Conservation (phyloP, 2,113 vertebrate genomes). For the Pimephales promelas region DNA sequence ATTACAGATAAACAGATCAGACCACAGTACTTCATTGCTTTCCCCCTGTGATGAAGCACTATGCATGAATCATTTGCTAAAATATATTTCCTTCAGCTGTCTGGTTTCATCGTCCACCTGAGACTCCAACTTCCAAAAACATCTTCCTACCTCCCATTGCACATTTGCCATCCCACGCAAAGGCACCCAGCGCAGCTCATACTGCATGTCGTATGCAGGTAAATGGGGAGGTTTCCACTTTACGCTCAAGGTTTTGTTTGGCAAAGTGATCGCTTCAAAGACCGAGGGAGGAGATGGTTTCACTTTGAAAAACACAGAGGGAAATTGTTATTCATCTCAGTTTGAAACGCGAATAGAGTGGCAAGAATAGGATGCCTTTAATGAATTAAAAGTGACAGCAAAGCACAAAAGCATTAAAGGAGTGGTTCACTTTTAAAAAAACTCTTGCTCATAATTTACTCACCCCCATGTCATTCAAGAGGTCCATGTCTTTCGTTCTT, state of each 20-base stretch:
- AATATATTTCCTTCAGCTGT: background rate
- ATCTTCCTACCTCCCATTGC: conserved; percentile 81
- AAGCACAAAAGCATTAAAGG: too few relatives aligned
- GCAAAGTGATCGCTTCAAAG: conserved; percentile 77
- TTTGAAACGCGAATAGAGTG: background rate
- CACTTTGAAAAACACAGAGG: conserved; percentile 73
- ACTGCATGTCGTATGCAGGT: conserved; percentile 74
- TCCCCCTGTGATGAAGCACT: background rate
- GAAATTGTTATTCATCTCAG: background rate
- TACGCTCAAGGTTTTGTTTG: conserved; percentile 76
- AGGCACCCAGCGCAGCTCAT: conserved; percentile 78
- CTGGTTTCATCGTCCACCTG: background rate
- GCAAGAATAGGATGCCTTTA: background rate
- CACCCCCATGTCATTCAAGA: too few relatives aligned
- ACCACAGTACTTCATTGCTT: background rate
- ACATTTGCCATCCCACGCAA: conserved; percentile 59
- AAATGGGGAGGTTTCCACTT: conserved; percentile 80
- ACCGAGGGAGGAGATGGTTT: conserved; percentile 81
- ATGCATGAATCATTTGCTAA: background rate
- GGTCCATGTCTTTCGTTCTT: too few relatives aligned
- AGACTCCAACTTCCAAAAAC: background rate
- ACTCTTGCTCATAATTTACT: too few relatives aligned
- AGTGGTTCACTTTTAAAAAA: too few relatives aligned
- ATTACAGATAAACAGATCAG: background rate
- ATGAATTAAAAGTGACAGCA: too few relatives aligned